Evolutionary conservation across 2,797 vertebrate genomes (phyloP), one percentile per base, ranked within the genome.

Genomic region (Pangasius mekongensis): DNA sequence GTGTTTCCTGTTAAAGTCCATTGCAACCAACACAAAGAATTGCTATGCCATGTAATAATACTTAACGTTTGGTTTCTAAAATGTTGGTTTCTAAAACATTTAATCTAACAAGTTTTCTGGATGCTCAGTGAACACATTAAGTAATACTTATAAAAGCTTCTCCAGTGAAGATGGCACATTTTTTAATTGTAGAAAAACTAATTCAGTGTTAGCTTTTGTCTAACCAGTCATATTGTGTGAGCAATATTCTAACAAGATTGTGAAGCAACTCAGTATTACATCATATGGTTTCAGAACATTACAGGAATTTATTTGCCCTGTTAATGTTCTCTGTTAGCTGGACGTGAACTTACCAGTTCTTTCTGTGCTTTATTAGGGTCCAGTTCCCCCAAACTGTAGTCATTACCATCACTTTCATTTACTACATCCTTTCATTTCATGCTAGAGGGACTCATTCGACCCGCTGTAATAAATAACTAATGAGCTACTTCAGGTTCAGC

Each of bases 401-500:
- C 84, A 64, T 67, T 52, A 77, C 58, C n/a, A 86, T 78, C 20
- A 54, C 18, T 62, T 86, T 73, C 27, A 69, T 69, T 83, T 76
- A 74, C 67, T 27, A 78, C 76, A 86, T 66, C 47, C 62, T 64
- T 77, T 58, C 7, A 66, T 66, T 84, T 36, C 47, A 33, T 39
- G 58, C 87, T 66, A 77, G 47, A 77, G 56, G 82, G 82, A 77
- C 58, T 39, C 39, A 24, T 66, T 76, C 24, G 16, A 76, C 30
- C 71, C 66, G 56, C 87, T 88, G 82, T 47, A 66, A 76, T 84
- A 84, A 88, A 88, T 88, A 88, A 88, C 58, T 84, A 84, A 88
- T 77, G 30, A 77, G 52, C 14, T 76, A 7, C n/a, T 20, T 52
- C 22, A 73, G 36, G 10, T 49, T 56, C 47, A 58, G 49, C 33